These are phyloP conservation scores for Salticus scenicus DNA, from an alignment of 2,888 invertebrate species.

Conservation along the genomic window DNA sequence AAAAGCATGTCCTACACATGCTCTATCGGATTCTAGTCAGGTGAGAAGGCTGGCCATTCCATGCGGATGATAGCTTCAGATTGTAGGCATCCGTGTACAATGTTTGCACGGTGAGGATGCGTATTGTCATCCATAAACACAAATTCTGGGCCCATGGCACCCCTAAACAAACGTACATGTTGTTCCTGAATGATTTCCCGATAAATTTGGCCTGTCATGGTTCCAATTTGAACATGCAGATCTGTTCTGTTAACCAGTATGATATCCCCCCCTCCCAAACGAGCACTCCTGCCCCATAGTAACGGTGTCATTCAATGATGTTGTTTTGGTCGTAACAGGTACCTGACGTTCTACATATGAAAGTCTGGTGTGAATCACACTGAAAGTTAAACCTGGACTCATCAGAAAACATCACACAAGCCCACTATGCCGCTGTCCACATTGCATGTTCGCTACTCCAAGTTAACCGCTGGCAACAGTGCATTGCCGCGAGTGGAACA, in stretches of 20 bases:
- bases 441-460: conserved; percentile 1
- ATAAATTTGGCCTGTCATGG: conserved; percentile 20
- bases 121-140: conserved; percentile 10
- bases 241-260: conserved; percentile 10
- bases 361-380: conserved; percentile 4
- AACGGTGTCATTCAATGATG: conserved; percentile 16
- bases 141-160: conserved; percentile 11
- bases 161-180: conserved; percentile 24
- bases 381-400: conserved; percentile 21
- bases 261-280: conserved; percentile 22
- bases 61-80: background rate
- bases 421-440: conserved; percentile 12
- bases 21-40: background rate
- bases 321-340: conserved; percentile 18
- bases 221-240: conserved; percentile 23
- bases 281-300: conserved; percentile 15
- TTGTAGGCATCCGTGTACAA: background rate
- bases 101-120: conserved; percentile 15
- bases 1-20: background rate
- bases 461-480: conserved; percentile 18
- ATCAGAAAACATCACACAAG: conserved; percentile 13
- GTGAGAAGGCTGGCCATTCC: background rate
- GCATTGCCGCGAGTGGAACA: conserved; percentile 16
- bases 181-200: conserved; percentile 26
- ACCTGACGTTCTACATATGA: conserved; percentile 6